Conservation (phyloP, 2,797 vertebrate genomes). For the Siniperca scherzeri region DNA sequence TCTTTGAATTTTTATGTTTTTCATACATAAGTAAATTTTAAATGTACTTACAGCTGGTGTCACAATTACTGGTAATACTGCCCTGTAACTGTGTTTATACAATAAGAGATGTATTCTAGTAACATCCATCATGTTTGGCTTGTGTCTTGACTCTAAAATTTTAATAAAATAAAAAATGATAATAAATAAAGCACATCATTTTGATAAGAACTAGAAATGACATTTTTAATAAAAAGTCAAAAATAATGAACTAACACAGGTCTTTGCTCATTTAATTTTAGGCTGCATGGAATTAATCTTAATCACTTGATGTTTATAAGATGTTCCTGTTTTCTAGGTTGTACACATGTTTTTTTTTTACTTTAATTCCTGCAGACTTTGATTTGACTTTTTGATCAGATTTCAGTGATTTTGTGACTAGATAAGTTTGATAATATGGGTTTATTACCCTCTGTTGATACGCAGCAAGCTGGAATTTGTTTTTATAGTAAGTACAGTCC, state of each 20-base stretch:
- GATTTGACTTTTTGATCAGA: conserved; percentile 21
- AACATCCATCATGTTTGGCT: not conserved
- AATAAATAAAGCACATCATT: not conserved
- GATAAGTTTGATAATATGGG: conserved; percentile 35
- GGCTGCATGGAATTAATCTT: not conserved
- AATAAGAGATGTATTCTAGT: not conserved
- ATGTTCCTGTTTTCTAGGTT: not conserved
- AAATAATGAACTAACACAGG: not conserved
- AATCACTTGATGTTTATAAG: not conserved
- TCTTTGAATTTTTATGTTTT: conserved; percentile 6
- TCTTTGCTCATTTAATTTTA: not conserved
- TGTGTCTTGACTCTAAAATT: not conserved
- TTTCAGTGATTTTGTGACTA: conserved; percentile 37
- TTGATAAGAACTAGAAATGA: not conserved
- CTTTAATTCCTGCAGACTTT: not conserved
- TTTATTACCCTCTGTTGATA: conserved; percentile 29
- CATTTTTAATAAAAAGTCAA: not conserved
- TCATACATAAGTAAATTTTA: not conserved
- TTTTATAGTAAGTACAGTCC: conserved; percentile 17
- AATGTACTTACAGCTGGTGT: conserved; percentile 5
- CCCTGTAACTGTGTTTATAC: not conserved
- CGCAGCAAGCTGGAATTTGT: conserved; percentile 14
- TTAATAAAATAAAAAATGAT: no score
- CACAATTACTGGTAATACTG: not conserved
- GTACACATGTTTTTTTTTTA: not conserved